phyloP scores from a whole-genome alignment of 1,140 invertebrate species.

The Drosophila biarmipes region DNA sequence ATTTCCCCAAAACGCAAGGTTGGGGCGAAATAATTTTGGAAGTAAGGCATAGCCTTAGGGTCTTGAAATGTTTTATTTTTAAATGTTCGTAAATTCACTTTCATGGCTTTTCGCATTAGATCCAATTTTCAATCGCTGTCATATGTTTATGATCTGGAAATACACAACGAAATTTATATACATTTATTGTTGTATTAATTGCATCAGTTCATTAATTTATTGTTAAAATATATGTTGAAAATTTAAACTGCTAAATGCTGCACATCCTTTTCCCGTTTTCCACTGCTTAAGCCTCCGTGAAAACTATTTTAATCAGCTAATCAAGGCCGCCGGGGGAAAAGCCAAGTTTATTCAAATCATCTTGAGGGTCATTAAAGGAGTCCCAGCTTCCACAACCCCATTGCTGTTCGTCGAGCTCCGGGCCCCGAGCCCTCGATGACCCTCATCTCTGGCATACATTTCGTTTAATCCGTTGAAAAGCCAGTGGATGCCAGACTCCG shows the following conservation, averaged over 20 bases:
- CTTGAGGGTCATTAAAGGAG: neutral
- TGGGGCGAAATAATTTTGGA: neutral
- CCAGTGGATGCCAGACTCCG: neutral
- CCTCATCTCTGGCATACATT: slow-evolving; percentile 33
- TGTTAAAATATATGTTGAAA: no score
- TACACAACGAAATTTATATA: no score
- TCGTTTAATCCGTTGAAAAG: slow-evolving; percentile 14
- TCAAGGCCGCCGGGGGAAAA: neutral
- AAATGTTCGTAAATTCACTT: no score
- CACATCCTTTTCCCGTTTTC: neutral
- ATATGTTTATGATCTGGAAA: no score
- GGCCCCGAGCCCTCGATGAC: slow-evolving; percentile 10
- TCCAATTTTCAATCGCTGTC: no score
- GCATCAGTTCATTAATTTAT: no score
- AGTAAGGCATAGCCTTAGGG: neutral
- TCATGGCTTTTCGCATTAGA: no score
- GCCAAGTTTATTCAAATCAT: slow-evolving; percentile 3
- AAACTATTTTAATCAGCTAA: neutral
- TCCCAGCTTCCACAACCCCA: neutral
- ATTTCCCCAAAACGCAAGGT: neutral
- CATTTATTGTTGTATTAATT: no score
- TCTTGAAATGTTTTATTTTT: no score
- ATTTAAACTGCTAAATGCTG: no score
- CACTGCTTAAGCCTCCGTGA: neutral
- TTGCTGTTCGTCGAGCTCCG: slow-evolving; percentile 6